These are phyloP conservation scores for Acinonyx jubatus DNA, from an alignment of 2,113 vertebrate species.

Conservation along the genomic window DNA sequence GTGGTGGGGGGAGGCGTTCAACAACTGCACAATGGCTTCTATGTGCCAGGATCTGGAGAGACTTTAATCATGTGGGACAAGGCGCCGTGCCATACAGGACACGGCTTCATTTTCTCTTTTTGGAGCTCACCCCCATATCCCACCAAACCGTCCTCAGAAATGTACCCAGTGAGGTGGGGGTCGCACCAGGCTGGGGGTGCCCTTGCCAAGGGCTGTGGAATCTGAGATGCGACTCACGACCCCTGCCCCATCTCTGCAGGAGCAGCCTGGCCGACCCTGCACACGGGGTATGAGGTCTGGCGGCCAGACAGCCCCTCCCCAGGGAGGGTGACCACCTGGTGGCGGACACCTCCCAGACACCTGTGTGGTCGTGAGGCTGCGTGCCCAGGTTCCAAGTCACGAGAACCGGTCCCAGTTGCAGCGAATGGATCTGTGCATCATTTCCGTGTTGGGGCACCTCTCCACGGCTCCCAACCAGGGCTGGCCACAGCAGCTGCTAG, in stretches of 20 bases:
- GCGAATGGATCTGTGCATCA: not conserved
- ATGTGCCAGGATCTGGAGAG: not conserved
- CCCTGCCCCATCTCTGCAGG: not conserved
- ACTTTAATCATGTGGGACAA: not conserved
- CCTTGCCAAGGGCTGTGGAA: not conserved
- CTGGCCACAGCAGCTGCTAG: not conserved
- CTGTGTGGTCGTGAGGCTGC: not conserved
- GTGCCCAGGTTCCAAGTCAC: not conserved
- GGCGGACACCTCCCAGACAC: not conserved
- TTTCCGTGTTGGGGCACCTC: not conserved
- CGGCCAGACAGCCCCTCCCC: not conserved
- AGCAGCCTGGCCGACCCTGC: not conserved
- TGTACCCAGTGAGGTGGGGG: not conserved
- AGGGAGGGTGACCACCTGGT: not conserved
- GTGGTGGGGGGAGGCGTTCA: not conserved
- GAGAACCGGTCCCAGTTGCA: not conserved
- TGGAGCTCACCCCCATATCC: not conserved
- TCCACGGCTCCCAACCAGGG: not conserved
- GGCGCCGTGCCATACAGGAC: not conserved
- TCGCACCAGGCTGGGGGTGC: not conserved
- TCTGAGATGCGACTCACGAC: not conserved
- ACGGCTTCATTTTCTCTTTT: not conserved
- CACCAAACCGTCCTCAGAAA: not conserved
- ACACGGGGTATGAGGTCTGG: not conserved
- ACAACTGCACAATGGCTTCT: not conserved